Conservation (phyloP, 2,888 invertebrate species). For the Charanyca ferruginea region DNA sequence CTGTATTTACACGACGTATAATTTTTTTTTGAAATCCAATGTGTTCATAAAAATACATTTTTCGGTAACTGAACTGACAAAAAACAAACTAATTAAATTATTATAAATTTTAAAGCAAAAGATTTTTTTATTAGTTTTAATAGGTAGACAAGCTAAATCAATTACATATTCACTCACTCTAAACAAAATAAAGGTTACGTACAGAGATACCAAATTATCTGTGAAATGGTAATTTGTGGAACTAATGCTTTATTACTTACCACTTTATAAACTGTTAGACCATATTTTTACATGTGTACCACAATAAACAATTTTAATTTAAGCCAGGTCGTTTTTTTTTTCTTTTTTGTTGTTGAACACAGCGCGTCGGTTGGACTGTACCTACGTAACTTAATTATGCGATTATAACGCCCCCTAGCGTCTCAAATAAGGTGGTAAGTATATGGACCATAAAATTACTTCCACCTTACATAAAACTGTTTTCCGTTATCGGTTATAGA, state of each 20-base stretch:
- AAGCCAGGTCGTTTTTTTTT: no score
- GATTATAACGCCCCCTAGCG: slow-evolving; percentile 35
- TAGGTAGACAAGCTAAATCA: slow-evolving; percentile 2
- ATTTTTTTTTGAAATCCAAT: no score
- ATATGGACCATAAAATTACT: slow-evolving; percentile 58
- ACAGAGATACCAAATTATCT: no score
- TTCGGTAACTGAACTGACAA: slow-evolving; percentile 6
- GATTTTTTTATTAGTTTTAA: slow-evolving; percentile 23
- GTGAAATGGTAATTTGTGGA: no score
- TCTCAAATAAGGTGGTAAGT: slow-evolving; percentile 32
- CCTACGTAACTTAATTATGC: slow-evolving; percentile 30
- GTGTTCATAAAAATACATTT: no score
- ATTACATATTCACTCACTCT: slow-evolving; percentile 27
- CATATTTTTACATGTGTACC: no score
- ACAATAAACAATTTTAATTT: no score
- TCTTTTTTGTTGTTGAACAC: no score
- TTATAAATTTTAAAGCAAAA: slow-evolving; percentile 19
- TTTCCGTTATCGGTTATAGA: slow-evolving; percentile 45
- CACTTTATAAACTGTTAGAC: no score
- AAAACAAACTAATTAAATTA: slow-evolving; percentile 28
- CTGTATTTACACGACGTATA: no score
- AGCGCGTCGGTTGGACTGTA: no score
- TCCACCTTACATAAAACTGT: slow-evolving; percentile 61
- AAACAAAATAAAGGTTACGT: slow-evolving; percentile 22
- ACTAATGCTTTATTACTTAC: no score